Percentiles rank a stretch among this genome's conserved stretches.
Conservation (phyloP, 2,888 invertebrate genomes). For the Nomada flava region DNA sequence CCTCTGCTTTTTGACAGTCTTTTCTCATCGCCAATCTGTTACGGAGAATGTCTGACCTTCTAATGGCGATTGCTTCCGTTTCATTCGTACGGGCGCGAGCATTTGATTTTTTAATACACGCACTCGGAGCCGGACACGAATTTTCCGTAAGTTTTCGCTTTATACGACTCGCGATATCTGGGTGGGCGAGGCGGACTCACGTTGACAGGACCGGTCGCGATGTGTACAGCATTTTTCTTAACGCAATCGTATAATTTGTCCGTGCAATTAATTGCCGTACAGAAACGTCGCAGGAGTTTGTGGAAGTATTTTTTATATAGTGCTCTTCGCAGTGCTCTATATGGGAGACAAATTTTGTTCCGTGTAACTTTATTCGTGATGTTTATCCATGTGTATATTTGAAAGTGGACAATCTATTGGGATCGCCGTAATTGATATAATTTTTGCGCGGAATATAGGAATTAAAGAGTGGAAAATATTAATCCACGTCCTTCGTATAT, state of each 20-base stretch:
- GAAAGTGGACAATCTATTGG: too few species aligned
- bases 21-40: constrained; percentile 10
- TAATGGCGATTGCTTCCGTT: constrained; percentile 19
- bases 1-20: constrained; percentile 41
- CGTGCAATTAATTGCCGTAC: not conserved
- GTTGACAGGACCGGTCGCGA: not conserved
- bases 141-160: too few species aligned
- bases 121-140: too few species aligned
- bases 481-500: too few species aligned
- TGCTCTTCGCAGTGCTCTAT: not conserved
- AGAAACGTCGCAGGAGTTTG: not conserved
- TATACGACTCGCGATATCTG: too few species aligned
- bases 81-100: not conserved
- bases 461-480: too few species aligned
- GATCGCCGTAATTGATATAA: too few species aligned
- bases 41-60: not conserved
- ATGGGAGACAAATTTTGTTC: not conserved
- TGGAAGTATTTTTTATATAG: not conserved
- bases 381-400: too few species aligned
- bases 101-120: not conserved
- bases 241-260: not conserved
- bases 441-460: too few species aligned
- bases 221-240: not conserved
- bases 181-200: not conserved
- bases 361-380: too few species aligned